These are phyloP conservation scores for Hephaestus fuliginosus DNA, from an alignment of 2,797 vertebrate species.

Conservation along the genomic window DNA sequence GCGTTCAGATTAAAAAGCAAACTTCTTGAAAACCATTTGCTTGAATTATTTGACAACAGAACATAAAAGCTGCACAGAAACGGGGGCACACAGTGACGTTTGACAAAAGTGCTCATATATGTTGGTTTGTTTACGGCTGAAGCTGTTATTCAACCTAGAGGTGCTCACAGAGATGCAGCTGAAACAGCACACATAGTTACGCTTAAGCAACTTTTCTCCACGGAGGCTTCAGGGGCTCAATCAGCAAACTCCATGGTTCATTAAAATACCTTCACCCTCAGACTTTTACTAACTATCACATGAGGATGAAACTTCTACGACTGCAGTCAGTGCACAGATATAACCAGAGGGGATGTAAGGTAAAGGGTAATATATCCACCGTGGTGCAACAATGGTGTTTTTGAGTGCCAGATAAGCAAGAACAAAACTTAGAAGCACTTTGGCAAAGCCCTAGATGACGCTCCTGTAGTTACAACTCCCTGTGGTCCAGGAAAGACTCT, in stretches of 20 bases:
- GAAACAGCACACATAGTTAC: background rate
- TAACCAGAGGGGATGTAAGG: background rate
- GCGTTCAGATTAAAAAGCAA: background rate
- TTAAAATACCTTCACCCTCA: conserved; percentile 34
- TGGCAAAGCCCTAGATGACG: conserved; percentile 12
- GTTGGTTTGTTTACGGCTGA: background rate
- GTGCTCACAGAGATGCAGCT: background rate
- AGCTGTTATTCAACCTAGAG: background rate
- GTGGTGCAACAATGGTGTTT: conserved; percentile 18
- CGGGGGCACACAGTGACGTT: background rate
- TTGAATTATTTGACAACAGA: background rate
- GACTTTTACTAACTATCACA: conserved; percentile 2
- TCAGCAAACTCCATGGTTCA: conserved; percentile 17
- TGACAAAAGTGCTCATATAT: background rate
- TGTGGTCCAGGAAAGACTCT: conserved; percentile 4
- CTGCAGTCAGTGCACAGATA: background rate
- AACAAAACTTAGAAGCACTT: conserved; percentile 37
- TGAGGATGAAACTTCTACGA: conserved; percentile 11
- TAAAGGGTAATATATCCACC: conserved; percentile 26
- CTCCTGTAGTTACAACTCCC: background rate
- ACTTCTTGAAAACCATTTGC: background rate
- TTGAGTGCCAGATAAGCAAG: conserved; percentile 21
- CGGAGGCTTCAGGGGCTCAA: background rate
- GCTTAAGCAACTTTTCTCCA: background rate
- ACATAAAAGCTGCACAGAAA: background rate